Base-by-base conservation (phyloP, 2,113 vertebrate genomes). In the Girardinichthys multiradiatus region DNA sequence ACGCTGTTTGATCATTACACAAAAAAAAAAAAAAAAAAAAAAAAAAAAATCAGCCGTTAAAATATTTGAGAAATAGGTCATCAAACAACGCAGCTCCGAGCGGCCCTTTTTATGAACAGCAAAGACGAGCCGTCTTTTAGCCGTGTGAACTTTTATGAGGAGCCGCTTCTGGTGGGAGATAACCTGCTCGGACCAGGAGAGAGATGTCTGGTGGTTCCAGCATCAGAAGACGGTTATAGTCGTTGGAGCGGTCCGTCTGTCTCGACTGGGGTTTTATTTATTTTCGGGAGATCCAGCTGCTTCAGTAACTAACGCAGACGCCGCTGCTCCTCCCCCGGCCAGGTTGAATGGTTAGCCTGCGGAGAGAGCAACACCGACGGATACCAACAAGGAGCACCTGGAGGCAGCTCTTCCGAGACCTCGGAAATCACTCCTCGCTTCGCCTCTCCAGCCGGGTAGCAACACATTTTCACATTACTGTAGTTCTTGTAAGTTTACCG, bases 1-100 rank as follows among this genome's bases (percentile, higher is more conserved):
- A 94, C 93, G 94, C 93, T 79, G 86, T 83, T 90, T 90, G 91
- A 90, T 91, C 87, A 90, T 93, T 90, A 91, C n/a, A n/a, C n/a
- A n/a, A n/a, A n/a, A n/a, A 92, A 92, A 91, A 89, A 45, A 91
- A 92, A 92, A 90, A 89, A 39, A 39, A 39, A 39, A 39, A 39
- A 17, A 48, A 54, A 88, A 87, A 89, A 89, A 90, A 90, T 76
- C 87, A 73, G 89, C 86, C 89, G 88, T 94, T 91, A 93, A 94
- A 85, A 91, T 83, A 86, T 77, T 73, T 59, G 76, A 86, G 80
- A 93, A 89, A 88, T 87, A 35, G 92, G 90, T 93, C 91, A 89
- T 82, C 80, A 59, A 85, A 79, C 68, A 59, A 51, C 72, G 4
- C 9, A n/a, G 33, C 57, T 13, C 37, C 57, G 57, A 45, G 48